phyloP scores from a whole-genome alignment of 1,140 invertebrate genomes.

The Centruroides vittatus region DNA sequence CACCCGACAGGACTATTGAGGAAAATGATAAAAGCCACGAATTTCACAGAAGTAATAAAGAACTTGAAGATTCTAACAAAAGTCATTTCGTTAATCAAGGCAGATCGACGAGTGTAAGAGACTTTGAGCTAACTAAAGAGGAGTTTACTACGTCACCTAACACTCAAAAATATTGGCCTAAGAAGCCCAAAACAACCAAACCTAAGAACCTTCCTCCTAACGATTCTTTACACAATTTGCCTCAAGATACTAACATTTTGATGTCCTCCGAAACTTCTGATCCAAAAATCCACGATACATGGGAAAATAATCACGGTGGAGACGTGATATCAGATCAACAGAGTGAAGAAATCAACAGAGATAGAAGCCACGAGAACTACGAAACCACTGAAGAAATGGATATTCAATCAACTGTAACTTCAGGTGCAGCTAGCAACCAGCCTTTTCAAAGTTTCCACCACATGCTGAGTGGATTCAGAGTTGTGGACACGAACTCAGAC shows the following conservation, averaged over 20 bases:
- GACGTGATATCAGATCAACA: constrained; percentile 11
- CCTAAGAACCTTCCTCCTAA: neutral
- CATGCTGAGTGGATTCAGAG: neutral
- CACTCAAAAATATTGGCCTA: neutral
- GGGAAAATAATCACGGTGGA: constrained; percentile 1
- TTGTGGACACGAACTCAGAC: too few species aligned
- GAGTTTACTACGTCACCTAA: neutral
- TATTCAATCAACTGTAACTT: neutral
- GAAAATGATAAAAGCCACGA: neutral
- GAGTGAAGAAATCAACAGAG: constrained; percentile 5
- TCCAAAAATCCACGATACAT: constrained; percentile 4
- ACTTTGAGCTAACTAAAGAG: neutral
- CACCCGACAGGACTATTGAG: neutral
- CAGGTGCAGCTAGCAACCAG: constrained; percentile 9
- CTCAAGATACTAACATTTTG: neutral
- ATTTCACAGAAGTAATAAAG: neutral
- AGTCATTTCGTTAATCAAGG: neutral
- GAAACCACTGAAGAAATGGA: too few species aligned
- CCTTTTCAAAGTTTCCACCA: neutral
- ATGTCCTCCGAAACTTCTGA: neutral
- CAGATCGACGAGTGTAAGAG: neutral
- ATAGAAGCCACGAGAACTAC: neutral
- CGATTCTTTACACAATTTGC: neutral
- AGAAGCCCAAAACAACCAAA: neutral
- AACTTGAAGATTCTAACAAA: neutral